phyloP scores from a whole-genome alignment of 2,888 invertebrate species.

The Eilema griseolum region DNA sequence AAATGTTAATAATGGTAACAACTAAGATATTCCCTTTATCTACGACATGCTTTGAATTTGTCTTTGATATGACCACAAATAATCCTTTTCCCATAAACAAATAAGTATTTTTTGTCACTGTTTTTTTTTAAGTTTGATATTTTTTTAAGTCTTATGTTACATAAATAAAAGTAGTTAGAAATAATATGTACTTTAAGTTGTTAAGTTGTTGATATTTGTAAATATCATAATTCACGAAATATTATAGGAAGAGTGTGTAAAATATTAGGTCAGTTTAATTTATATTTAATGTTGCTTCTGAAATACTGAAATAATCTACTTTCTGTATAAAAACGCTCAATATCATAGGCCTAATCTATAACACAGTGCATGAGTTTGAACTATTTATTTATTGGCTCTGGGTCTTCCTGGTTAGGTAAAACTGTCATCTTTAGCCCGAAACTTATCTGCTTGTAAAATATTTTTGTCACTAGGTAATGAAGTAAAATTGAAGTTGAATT shows the following conservation, averaged over 20 bases:
- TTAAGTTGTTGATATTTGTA: slow-evolving; percentile 14
- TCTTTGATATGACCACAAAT: not conserved
- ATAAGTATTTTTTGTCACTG: not conserved
- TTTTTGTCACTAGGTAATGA: not conserved
- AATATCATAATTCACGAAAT: not conserved
- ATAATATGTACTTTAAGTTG: slow-evolving; percentile 29
- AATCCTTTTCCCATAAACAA: not conserved
- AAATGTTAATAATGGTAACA: not conserved
- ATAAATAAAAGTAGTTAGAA: slow-evolving; percentile 4
- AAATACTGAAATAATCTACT: not conserved
- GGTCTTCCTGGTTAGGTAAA: not conserved
- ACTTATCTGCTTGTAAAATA: not conserved
- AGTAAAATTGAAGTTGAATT: not conserved
- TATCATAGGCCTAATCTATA: slow-evolving; percentile 1
- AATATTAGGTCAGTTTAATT: not conserved
- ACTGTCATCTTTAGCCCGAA: not conserved
- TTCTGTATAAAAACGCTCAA: not conserved
- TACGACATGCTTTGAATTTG: not conserved
- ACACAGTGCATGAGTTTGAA: not conserved
- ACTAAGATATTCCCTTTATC: not conserved
- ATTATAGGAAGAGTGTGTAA: not conserved
- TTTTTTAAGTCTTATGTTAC: not conserved
- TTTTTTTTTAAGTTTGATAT: no score
- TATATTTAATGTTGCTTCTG: not conserved
- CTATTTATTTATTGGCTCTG: not conserved